These are phyloP conservation scores for Eupsittula cactorum DNA, from an alignment of 2,113 vertebrate species.

Conservation along the genomic window DNA sequence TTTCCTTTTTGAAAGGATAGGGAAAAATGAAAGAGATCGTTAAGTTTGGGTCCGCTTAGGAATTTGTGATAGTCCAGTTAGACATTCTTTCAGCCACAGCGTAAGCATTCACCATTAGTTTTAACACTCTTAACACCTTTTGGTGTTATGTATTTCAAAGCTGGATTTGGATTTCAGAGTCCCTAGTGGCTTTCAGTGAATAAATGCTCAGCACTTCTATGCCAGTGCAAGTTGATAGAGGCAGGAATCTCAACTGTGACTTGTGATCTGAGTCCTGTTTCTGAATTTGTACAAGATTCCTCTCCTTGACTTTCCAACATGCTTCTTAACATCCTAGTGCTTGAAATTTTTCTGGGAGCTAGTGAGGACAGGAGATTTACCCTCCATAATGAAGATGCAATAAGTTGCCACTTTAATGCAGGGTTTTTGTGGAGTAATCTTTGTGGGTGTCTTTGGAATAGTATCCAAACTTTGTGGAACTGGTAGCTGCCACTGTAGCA, in stretches of 20 bases:
- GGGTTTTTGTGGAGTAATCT: not conserved
- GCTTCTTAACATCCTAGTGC: not conserved
- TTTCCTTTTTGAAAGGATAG: not conserved
- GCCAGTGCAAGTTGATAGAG: not conserved
- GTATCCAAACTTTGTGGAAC: not conserved
- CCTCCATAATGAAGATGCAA: not conserved
- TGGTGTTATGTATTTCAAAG: not conserved
- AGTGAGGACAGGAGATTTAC: not conserved
- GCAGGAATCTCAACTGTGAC: not conserved
- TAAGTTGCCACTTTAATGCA: not conserved
- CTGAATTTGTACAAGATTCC: not conserved
- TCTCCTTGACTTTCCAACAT: not conserved
- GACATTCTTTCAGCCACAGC: not conserved
- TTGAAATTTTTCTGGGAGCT: not conserved
- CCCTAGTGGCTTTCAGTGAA: not conserved
- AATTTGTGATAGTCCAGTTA: not conserved
- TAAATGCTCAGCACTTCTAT: accelerated
- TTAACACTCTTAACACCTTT: not conserved
- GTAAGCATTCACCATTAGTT: not conserved
- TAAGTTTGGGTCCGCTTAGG: not conserved
- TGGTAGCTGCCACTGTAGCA: not conserved
- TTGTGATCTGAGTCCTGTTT: not conserved
- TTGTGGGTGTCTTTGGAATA: not conserved
- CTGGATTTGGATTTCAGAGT: not conserved
- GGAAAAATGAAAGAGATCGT: not conserved